A percentile compares a stretch with the other conserved stretches of the same genome.
phyloP scores from a whole-genome alignment of 2,113 vertebrate species.

The Oriolus oriolus region DNA sequence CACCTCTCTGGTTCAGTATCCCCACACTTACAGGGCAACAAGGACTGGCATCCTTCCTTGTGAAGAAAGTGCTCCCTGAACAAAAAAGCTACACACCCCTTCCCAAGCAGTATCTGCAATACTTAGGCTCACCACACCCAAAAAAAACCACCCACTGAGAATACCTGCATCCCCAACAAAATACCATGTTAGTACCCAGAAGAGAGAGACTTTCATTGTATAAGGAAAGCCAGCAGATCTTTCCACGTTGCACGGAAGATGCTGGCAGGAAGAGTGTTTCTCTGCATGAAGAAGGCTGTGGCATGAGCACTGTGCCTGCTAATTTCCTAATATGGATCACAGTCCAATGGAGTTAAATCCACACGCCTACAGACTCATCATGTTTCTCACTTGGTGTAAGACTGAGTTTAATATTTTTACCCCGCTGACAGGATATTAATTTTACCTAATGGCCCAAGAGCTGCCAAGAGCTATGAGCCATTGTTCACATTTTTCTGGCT shows the following conservation, averaged over 20 bases:
- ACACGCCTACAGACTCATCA: background rate
- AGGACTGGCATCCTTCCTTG: background rate
- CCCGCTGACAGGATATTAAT: background rate
- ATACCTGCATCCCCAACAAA: background rate
- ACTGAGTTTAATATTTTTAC: background rate
- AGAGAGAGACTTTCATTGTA: background rate
- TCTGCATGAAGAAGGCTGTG: background rate
- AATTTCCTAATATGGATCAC: background rate
- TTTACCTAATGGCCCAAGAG: background rate
- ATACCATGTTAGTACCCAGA: accelerated
- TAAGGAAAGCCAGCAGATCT: background rate
- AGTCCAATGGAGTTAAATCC: background rate
- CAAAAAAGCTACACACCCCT: background rate
- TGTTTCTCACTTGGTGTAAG: background rate
- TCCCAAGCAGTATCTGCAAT: background rate
- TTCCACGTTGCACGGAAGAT: background rate
- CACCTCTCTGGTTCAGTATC: background rate
- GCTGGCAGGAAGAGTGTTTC: background rate
- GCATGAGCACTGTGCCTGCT: background rate
- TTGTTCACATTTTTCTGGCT: background rate
- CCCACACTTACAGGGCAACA: accelerated
- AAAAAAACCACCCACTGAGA: background rate
- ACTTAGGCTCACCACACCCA: background rate
- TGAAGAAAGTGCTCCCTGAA: background rate
- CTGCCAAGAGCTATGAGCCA: background rate